Base-by-base conservation (phyloP, 2,888 invertebrate species). In the Monopis laevigella region DNA sequence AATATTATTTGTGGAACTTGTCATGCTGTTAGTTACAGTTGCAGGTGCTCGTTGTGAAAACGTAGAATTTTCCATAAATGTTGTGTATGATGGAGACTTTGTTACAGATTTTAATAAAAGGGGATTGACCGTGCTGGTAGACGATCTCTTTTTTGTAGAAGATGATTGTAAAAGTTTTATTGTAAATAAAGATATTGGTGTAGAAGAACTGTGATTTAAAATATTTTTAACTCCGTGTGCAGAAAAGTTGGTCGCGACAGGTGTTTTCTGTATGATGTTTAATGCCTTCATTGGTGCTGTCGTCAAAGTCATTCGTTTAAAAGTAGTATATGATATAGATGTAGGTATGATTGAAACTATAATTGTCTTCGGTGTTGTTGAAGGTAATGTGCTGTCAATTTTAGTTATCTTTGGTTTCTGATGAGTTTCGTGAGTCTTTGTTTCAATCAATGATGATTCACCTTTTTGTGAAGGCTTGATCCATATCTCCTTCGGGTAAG, bases 401-500 rank as follows among this genome's bases (percentile, higher is more conserved):
- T 64, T 65, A 44, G 58, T 62, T 21, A 59, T 55, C 28, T 56
- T 48, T 50, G 59, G 68, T 26, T 54, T 48, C 45, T 61, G 53
- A 21, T 48, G 46, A 38, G 48, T 30, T 43, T 67, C 63, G 35
- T 67, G 57, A 47, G 50, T 58, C 54, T 75, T 78, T 40, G 58
- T 58, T 50, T 75, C 71, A 46, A 58, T 45, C 34, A 53, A 48
- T 42, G 58, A 45, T 43, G 56, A 57, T 66, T 80, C 78, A 74
- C 80, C 78, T 75, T 80, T 80, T 60, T 75, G 74, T 0, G 77
- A 68, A 30, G 80, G 80, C 49, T 59, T 61, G 51, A 80, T 80
- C 80, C 80, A 80, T 54, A 80, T 80, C 53, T 80, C 80, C 54
- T 80, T 80, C n/a, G 72, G 70, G 47, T 74, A 73, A 17, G 67